Evolutionary conservation across 2,113 vertebrate genomes (phyloP).

Genomic region (Micromys minutus): DNA sequence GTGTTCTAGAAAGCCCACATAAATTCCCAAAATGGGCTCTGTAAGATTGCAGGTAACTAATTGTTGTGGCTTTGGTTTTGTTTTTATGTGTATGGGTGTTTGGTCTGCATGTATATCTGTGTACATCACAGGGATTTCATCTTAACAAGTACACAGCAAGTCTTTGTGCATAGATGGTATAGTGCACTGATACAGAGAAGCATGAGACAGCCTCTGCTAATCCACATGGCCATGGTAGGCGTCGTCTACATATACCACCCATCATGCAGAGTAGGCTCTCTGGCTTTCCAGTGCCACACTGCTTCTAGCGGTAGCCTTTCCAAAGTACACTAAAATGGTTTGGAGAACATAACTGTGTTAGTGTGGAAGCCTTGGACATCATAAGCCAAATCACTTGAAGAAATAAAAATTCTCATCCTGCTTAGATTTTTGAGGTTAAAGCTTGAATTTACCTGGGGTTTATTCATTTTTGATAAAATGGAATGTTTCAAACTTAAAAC

Average conservation of each 20-base stretch:
- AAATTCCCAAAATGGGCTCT: background rate
- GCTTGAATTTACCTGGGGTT: background rate
- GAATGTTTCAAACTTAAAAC: conserved; percentile 51
- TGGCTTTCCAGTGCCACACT: background rate
- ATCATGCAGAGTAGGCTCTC: background rate
- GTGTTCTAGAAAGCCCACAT: background rate
- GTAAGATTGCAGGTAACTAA: background rate
- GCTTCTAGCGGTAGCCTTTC: background rate
- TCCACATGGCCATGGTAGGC: background rate
- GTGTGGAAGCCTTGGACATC: background rate
- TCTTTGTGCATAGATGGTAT: background rate
- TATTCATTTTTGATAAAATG: background rate
- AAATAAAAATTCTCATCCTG: conserved; percentile 35
- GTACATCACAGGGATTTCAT: background rate
- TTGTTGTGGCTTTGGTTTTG: background rate
- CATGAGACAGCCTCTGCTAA: background rate
- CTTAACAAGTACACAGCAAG: background rate
- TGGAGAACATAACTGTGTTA: background rate
- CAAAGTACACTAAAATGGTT: background rate
- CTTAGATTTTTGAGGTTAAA: conserved; percentile 21
- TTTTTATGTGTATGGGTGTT: background rate
- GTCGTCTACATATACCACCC: background rate
- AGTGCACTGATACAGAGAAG: background rate
- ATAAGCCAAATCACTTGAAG: conserved; percentile 11
- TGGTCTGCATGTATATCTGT: background rate